phyloP scores from a whole-genome alignment of 2,797 vertebrate genomes.

The Lophotriccus pileatus region DNA sequence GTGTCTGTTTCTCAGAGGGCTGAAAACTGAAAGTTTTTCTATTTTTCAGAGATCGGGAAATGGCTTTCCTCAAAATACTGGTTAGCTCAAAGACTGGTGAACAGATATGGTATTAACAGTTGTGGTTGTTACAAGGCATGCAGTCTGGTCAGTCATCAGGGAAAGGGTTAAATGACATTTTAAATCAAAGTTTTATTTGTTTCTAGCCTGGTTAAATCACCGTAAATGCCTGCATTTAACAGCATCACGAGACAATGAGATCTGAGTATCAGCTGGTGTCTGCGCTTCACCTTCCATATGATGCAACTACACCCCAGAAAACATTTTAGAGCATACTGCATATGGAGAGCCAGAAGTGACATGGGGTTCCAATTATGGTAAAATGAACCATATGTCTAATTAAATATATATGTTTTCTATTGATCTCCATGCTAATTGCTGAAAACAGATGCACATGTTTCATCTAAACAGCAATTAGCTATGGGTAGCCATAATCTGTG shows the following conservation, averaged over 20 bases:
- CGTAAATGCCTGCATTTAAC: background rate
- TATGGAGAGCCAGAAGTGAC: slow-evolving; percentile 36
- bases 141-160: background rate
- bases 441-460: slow-evolving; percentile 59
- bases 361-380: slow-evolving; percentile 58
- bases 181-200: background rate
- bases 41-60: background rate
- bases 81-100: background rate
- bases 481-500: background rate
- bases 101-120: background rate
- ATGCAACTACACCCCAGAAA: slow-evolving; percentile 33
- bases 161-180: slow-evolving; percentile 21
- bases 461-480: slow-evolving; percentile 47
- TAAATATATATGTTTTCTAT: slow-evolving; percentile 66
- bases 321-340: background rate
- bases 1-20: background rate
- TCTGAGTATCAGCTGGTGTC: slow-evolving; percentile 33
- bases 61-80: background rate
- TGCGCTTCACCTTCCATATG: slow-evolving; percentile 24
- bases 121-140: background rate
- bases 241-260: background rate
- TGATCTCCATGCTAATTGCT: slow-evolving; percentile 59
- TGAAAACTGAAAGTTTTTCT: background rate
- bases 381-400: slow-evolving; percentile 69
- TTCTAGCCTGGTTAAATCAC: slow-evolving; percentile 14